phyloP scores from a whole-genome alignment of 2,888 invertebrate species.

The Latrodectus hesperus region DNA sequence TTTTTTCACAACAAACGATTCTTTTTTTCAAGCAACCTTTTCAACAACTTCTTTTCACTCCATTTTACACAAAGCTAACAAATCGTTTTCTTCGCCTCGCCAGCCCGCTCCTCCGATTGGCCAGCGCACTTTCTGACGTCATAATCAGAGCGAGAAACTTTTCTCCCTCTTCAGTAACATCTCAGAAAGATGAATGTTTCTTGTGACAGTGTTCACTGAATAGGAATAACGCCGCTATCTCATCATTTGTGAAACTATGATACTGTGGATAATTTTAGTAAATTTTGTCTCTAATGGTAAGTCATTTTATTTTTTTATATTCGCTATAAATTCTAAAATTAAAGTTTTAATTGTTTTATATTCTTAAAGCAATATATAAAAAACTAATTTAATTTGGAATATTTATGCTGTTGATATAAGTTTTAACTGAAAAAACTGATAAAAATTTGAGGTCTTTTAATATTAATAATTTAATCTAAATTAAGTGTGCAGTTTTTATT shows the following conservation, averaged over 20 bases:
- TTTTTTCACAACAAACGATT: slow-evolving; percentile 16
- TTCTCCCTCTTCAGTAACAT: slow-evolving; percentile 20
- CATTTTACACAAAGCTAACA: slow-evolving; percentile 9
- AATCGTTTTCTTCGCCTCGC: slow-evolving; percentile 34
- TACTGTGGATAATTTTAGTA: slow-evolving; percentile 53
- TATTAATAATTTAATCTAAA: too few species aligned
- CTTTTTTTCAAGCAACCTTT: not conserved
- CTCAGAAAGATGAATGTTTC: slow-evolving; percentile 46
- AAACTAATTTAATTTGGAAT: too few species aligned
- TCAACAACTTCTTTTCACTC: too few species aligned
- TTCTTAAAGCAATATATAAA: too few species aligned
- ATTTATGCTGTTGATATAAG: too few species aligned
- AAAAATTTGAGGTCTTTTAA: too few species aligned
- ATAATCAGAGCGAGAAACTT: slow-evolving; percentile 37
- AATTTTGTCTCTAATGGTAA: slow-evolving; percentile 42
- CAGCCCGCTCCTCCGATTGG: slow-evolving; percentile 35
- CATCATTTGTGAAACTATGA: slow-evolving; percentile 28
- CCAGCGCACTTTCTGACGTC: slow-evolving; percentile 33
- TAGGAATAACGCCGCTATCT: slow-evolving; percentile 19
- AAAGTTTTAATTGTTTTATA: too few species aligned
- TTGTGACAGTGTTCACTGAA: slow-evolving; percentile 26
- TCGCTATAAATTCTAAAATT: too few species aligned
- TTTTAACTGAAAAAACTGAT: too few species aligned
- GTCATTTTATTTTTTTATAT: not conserved
- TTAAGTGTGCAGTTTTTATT: too few species aligned